Evolutionary conservation across 1,140 invertebrate species (phyloP), one percentile per base, ranked within the genome.

Genomic region (Homarus americanus): DNA sequence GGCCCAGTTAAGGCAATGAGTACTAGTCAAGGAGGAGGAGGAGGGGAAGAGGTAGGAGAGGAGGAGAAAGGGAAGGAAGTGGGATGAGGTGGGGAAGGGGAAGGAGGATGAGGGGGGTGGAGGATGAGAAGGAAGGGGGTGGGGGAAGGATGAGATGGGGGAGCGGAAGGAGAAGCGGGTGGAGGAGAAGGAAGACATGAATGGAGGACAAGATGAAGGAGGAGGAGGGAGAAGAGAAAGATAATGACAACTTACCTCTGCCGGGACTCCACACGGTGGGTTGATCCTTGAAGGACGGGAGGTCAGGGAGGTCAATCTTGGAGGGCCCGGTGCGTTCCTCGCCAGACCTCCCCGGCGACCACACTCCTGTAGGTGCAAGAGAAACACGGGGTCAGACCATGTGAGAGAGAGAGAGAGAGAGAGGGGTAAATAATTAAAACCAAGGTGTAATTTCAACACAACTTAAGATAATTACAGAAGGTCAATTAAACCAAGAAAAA

Each of bases 201-300:
- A 49, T 58, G 80, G 58, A 32, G 7, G 80, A 82, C 24, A 82
- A 38, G 34, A 44, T 28, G 40, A 41, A 58, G 34, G 40, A 28
- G n/a, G n/a, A 36, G 38, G 36, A 38, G 34, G 36, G 1, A 63
- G 40, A 38, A 32, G 41, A 75, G n/a, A 82, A 28, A 82, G 49
- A 38, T 12, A 36, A 17, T 34, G 34, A 38, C 34, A 58, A 63
- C 87, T 87, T 63, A 92, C 92, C 92, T 88, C 92, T 92, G 53
- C 36, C 41, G 4, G 92, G 92, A 63, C 83, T 91, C 92, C 92
- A 92, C 36, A 92, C 89, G 38, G 28, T 86, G 24, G 92, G 92
- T n/a, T 91, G 88, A 69, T 92, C 92, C 79, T 88, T 87, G 73
- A 92, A 92, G 41, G 85, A 92, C 0, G 92, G 92, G 76, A 84